Evolutionary conservation across 35 echinoderm and acorn worm genomes (phyloP).

Genomic region (Amphiura filiformis): DNA sequence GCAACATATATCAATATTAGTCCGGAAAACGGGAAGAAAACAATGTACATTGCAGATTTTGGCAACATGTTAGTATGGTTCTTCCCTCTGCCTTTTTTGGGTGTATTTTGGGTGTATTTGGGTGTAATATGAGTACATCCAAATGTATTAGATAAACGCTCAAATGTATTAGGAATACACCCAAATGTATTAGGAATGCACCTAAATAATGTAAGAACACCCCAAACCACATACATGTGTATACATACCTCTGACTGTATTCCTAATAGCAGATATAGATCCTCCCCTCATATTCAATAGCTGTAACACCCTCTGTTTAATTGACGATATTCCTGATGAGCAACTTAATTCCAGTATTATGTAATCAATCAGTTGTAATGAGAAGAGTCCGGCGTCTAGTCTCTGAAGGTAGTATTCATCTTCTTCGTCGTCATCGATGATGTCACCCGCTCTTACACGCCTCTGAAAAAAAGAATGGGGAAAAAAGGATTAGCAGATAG

Average conservation of each 20-base stretch:
- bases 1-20: no score
- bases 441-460: conserved; percentile 72
- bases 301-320: conserved; percentile 83
- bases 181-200: no score
- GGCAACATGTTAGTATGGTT: no score
- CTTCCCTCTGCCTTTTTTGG: no score
- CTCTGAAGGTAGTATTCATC: conserved; percentile 94
- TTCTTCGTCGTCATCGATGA: conserved; percentile 93
- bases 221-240: no score
- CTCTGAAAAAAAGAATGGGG: conserved; percentile 35
- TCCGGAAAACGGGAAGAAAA: no score
- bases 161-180: no score
- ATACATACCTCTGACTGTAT: conserved; percentile 80
- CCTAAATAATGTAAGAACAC: no score
- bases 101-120: no score
- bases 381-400: conserved; percentile 90
- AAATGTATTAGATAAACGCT: no score
- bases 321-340: conserved; percentile 58
- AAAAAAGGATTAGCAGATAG: not conserved
- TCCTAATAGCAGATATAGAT: conserved; percentile 74
- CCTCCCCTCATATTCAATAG: conserved; percentile 90
- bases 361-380: conserved; percentile 88
- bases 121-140: no score
- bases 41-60: no score
- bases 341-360: conserved; percentile 92